These are phyloP conservation scores for Rhabdomys dilectus DNA, from an alignment of 2,113 vertebrate species.

Conservation along the genomic window DNA sequence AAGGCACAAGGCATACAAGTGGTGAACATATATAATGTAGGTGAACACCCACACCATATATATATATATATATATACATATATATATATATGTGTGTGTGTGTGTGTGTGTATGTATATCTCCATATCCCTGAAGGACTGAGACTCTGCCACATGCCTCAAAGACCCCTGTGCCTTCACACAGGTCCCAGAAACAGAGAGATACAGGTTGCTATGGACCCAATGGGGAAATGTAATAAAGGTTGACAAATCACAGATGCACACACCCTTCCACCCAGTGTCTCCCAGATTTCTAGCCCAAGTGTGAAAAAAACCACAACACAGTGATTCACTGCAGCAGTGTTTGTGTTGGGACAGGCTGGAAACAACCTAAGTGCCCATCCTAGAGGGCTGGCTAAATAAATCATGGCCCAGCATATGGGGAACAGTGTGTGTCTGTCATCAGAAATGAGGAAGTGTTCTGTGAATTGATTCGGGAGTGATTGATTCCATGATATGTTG, in stretches of 20 bases:
- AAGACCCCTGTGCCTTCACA: not conserved
- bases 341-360: slow-evolving; percentile 28
- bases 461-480: rapidly evolving
- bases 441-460: slow-evolving; percentile 41
- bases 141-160: not conserved
- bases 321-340: not conserved
- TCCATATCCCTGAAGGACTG: too few relatives aligned
- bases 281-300: not conserved
- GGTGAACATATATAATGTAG: not conserved
- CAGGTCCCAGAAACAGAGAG: not conserved
- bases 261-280: not conserved
- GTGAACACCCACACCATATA: not conserved
- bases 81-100: too few relatives aligned
- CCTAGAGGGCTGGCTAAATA: not conserved
- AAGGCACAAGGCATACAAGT: not conserved
- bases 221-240: not conserved
- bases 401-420: rapidly evolving
- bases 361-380: slow-evolving; percentile 69
- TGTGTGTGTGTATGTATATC: too few relatives aligned
- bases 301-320: not conserved
- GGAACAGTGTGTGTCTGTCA: not conserved
- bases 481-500: not conserved
- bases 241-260: not conserved
- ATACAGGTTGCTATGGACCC: too few relatives aligned
- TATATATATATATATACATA: too few relatives aligned